Evolutionary conservation across 2,888 invertebrate species (phyloP), one percentile per base, ranked within the genome.

Genomic region (Ditula angustiorana): DNA sequence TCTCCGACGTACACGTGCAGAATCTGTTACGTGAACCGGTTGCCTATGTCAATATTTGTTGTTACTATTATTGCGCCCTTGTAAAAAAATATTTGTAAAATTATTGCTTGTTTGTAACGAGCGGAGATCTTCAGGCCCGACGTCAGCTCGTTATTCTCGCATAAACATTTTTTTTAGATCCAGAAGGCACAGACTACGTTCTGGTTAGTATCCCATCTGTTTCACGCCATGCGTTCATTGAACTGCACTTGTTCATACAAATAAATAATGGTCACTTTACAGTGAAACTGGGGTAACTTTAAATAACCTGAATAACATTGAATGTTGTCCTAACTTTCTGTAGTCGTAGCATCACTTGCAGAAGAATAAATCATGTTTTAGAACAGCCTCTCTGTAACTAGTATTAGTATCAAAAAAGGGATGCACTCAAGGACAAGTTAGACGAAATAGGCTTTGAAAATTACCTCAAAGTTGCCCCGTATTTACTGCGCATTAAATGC

Each of bases 221-320:
- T 57, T 63, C 24, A 19, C 50, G 49, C 52, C 30, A 23, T 53
- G 53, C 41, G 63, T 50, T 57, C 50, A n/a, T 50, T 63, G 57
- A 57, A 63, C 63, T 44, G 13, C 52, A 50, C 57, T 44, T 33
- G 50, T 26, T 37, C 19, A 7, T 33, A 46, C 44, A 46, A 11
- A 10, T 28, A 24, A 35, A 4, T n/a, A n/a, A n/a, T 21, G 41
- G 21, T 21, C n/a, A 41, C 16, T 44, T 59, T 50, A n/a, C n/a
- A n/a, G n/a, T n/a, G n/a, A n/a, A 44, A 52, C 44, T 10, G 19
- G 2, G 16, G n/a, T n/a, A n/a, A n/a, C n/a, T n/a, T n/a, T n/a
- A n/a, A n/a, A n/a, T n/a, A n/a, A n/a, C n/a, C n/a, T n/a, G n/a
- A n/a, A n/a, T n/a, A n/a, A n/a, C n/a, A n/a, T n/a, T n/a, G n/a